Percentiles rank a stretch among this genome's conserved stretches.
Evolutionary conservation across 2,797 vertebrate species (phyloP).

Genomic region (Alectoris magna): DNA sequence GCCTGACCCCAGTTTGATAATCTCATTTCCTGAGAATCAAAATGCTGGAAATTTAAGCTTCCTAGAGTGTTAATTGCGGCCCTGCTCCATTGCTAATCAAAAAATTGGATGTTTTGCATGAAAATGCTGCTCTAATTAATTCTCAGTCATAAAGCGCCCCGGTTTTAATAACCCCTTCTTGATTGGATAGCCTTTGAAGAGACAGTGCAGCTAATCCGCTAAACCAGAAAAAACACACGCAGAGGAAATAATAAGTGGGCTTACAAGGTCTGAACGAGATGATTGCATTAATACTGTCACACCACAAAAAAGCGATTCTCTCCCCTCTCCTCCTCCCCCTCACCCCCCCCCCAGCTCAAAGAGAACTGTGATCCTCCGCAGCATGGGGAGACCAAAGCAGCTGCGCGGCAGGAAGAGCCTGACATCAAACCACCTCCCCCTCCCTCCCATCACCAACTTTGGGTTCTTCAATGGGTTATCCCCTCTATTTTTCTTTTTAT

Average conservation of each 20-base stretch:
- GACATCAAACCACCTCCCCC: neutral
- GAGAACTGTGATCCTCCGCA: neutral
- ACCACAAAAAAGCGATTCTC: constrained; percentile 36
- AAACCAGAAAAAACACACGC: constrained; percentile 70
- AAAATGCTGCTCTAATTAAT: constrained; percentile 88
- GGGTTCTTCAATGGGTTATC: neutral
- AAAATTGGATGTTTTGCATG: constrained; percentile 89
- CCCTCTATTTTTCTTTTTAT: neutral
- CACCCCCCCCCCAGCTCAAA: neutral
- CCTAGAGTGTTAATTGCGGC: constrained; percentile 85
- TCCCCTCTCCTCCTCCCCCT: neutral
- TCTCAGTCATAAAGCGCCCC: constrained; percentile 83
- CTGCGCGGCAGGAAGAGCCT: neutral
- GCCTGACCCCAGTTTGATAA: constrained; percentile 84
- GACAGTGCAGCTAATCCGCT: constrained; percentile 76
- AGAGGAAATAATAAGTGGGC: constrained; percentile 76
- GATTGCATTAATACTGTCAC: constrained; percentile 59
- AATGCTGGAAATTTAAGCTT: constrained; percentile 83
- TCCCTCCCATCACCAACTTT: neutral
- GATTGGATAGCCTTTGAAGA: constrained; percentile 86
- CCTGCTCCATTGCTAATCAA: constrained; percentile 85
- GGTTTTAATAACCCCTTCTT: constrained; percentile 85
- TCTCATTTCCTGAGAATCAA: constrained; percentile 85
- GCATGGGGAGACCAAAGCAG: constrained; percentile 13
- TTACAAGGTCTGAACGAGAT: constrained; percentile 71